These are phyloP conservation scores for Neelides sp. DNA, from an alignment of 1,140 invertebrate genomes.

Conservation along the genomic window DNA sequence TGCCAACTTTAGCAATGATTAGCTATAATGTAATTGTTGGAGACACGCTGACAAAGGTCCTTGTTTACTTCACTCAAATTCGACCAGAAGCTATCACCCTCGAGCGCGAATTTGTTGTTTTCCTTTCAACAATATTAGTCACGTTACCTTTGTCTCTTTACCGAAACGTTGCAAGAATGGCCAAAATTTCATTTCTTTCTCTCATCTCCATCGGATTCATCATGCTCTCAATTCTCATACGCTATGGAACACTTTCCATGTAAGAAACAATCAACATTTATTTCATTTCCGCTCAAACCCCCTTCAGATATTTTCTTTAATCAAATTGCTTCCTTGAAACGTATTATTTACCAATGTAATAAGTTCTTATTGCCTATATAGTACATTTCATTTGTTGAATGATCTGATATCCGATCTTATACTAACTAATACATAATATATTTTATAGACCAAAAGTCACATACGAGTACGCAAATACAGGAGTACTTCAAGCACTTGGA, in stretches of 20 bases:
- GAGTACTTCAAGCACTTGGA: constrained; percentile 65
- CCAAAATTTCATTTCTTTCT: constrained; percentile 63
- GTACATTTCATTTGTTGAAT: too few relatives aligned
- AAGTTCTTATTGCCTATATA: too few relatives aligned
- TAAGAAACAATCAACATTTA: too few relatives aligned
- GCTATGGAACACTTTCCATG: constrained; percentile 41
- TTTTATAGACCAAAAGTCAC: too few relatives aligned
- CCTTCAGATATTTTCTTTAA: too few relatives aligned
- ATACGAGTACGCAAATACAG: too few relatives aligned
- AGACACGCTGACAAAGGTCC: constrained; percentile 73
- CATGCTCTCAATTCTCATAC: constrained; percentile 53
- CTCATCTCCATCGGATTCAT: constrained; percentile 62
- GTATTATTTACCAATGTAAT: too few relatives aligned
- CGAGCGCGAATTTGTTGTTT: constrained; percentile 61
- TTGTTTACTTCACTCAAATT: constrained; percentile 47
- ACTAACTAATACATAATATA: too few relatives aligned
- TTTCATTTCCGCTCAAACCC: too few relatives aligned
- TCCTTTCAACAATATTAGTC: constrained; percentile 57
- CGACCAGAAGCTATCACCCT: constrained; percentile 47
- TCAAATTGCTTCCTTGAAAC: too few relatives aligned
- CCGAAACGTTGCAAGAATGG: constrained; percentile 61
- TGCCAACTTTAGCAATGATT: constrained; percentile 61
- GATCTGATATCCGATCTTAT: too few relatives aligned
- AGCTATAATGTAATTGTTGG: constrained; percentile 83
- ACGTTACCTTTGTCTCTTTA: constrained; percentile 71